phyloP scores from a whole-genome alignment of 2,888 invertebrate genomes.

The Acanthopleura granulata region DNA sequence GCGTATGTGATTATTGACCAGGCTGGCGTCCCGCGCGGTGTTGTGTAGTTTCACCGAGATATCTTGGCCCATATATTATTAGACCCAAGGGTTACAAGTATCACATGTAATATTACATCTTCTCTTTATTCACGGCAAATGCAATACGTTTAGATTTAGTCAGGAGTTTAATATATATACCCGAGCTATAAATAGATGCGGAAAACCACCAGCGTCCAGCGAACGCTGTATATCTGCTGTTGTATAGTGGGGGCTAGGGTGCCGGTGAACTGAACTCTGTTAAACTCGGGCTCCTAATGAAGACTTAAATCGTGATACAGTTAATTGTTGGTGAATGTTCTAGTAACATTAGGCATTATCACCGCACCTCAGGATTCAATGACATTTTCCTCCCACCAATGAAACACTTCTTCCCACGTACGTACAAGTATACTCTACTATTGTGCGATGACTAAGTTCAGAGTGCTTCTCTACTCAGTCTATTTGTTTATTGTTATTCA shows the following conservation, averaged over 20 bases:
- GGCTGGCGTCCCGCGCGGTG: no score
- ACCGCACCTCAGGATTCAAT: not conserved
- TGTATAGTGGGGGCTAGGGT: no score
- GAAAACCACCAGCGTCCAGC: not conserved
- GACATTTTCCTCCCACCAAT: conserved; percentile 7
- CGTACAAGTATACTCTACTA: no score
- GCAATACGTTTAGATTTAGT: not conserved
- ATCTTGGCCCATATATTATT: no score
- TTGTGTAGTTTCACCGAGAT: no score
- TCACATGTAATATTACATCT: no score
- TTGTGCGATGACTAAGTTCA: conserved; percentile 4
- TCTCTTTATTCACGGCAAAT: no score
- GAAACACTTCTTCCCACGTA: not conserved
- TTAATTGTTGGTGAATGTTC: not conserved
- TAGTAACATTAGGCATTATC: not conserved
- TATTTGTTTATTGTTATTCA: conserved; percentile 19
- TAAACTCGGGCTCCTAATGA: not conserved
- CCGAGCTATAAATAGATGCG: not conserved
- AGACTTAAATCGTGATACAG: not conserved
- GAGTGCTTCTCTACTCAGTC: not conserved
- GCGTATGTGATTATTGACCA: no score
- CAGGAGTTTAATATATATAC: not conserved
- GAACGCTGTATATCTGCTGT: not conserved
- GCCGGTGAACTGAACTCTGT: no score
- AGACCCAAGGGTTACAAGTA: no score